phyloP scores from a whole-genome alignment of 2,113 vertebrate species.

The Pelodiscus sinensis region DNA sequence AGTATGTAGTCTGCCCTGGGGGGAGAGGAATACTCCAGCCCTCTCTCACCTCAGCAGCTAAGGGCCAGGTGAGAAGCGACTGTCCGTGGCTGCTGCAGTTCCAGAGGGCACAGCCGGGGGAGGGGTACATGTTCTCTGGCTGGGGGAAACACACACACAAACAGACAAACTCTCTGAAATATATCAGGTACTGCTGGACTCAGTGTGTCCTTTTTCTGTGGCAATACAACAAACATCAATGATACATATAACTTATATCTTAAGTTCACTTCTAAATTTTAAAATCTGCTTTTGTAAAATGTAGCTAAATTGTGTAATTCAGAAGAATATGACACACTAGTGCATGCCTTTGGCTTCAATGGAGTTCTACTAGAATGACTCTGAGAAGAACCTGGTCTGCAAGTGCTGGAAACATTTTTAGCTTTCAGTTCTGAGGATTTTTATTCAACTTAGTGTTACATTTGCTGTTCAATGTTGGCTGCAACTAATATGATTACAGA shows the following conservation, averaged over 20 bases:
- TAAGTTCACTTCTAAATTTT: not conserved
- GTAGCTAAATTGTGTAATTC: not conserved
- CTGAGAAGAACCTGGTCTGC: not conserved
- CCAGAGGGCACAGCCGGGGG: too few relatives aligned
- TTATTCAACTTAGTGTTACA: not conserved
- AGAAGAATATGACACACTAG: not conserved
- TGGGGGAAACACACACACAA: too few relatives aligned
- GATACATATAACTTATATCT: not conserved
- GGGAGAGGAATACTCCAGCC: too few relatives aligned
- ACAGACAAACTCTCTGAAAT: too few relatives aligned
- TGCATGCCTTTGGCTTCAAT: not conserved
- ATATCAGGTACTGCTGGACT: not conserved
- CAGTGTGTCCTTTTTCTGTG: not conserved
- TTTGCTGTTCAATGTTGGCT: not conserved
- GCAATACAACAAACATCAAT: not conserved
- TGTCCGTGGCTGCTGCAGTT: too few relatives aligned
- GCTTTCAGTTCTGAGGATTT: not conserved
- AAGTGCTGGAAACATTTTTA: not conserved
- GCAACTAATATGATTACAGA: not conserved
- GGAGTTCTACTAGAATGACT: not conserved
- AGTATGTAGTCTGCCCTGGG: too few relatives aligned
- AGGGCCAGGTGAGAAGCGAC: too few relatives aligned
- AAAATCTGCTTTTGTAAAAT: not conserved
- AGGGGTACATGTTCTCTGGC: too few relatives aligned
- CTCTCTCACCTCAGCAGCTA: too few relatives aligned